A percentile compares a stretch with the other conserved stretches of the same genome.
Conservation (phyloP, 2,113 vertebrate genomes). For the Oreocharis arfaki region DNA sequence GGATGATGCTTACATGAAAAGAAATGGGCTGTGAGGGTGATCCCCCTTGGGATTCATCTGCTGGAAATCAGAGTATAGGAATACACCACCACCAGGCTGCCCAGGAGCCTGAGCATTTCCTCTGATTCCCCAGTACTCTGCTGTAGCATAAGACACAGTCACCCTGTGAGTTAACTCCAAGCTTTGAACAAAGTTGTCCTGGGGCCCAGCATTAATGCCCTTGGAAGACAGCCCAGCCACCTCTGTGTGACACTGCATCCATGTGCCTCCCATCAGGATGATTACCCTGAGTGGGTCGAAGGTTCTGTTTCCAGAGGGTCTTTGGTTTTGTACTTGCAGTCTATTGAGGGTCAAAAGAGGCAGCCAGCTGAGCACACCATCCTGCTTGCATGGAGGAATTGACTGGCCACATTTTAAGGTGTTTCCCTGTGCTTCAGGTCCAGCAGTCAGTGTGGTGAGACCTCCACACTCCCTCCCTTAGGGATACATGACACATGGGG, state of each 20-base stretch:
- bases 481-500: accelerated
- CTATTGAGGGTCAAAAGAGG: not conserved
- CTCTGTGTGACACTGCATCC: not conserved
- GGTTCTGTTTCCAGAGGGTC: not conserved
- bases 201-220: not conserved
- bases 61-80: not conserved
- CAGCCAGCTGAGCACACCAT: not conserved
- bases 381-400: not conserved
- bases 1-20: not conserved
- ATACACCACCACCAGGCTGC: not conserved
- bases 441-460: not conserved
- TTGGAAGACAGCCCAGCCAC: not conserved
- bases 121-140: not conserved
- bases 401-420: not conserved
- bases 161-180: not conserved
- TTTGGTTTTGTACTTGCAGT: not conserved
- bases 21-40: not conserved
- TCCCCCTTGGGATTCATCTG: not conserved
- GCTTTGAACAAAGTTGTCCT: not conserved
- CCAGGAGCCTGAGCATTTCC: not conserved
- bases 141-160: accelerated
- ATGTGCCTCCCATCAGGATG: accelerated
- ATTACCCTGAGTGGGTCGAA: accelerated
- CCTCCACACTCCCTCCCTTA: not conserved
- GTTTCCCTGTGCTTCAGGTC: not conserved